Base-by-base conservation (phyloP, 2,113 vertebrate species). In the Eulacestoma nigropectus region DNA sequence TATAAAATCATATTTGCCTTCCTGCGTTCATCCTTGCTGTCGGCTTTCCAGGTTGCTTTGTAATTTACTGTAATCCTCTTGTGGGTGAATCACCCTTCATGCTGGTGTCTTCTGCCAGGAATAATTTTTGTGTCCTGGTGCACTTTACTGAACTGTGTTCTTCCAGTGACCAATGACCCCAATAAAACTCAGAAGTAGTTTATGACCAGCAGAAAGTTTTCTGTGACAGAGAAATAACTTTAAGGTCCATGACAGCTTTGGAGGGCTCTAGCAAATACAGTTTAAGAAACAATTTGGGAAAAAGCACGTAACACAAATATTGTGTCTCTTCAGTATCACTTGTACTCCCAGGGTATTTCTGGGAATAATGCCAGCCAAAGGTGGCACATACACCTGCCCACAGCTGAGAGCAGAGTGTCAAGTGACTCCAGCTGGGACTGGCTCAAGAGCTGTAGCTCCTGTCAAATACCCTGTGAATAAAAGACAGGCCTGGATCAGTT, bases 21-120 rank as follows among this genome's bases (percentile, higher is more conserved):
- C 44, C 68, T 67, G 35, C 0, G 0, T 35, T 76, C 22, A 35
- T 19, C 37, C 29, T 46, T 84, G 49, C 44, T 90, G 53, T 76
- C 35, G 35, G 49, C 33, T 91, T 92, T 82, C 75, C 82, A 89
- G 53, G 60, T 33, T 93, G 44, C 53, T 84, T 49, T 70, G 72
- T 52, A 94, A 85, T 77, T 96, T 91, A 67, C 32, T 93, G 75
- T 65, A 70, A 85, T 81, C 52, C 35, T 93, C 42, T 77, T 79
- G 68, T 68, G 53, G 9, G 16, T 90, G 60, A 96, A 81, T 87
- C 74, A 86, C 68, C 16, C 46, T 88, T 90, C 69, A 52, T 56
- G n/a, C 56, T 84, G 26, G 39, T 69, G 19, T 94, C 79, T 90
- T 93, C 65, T 77, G 42, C 49, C 44, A 73, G 69, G 77, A 93